Conservation (phyloP, 2,888 invertebrate genomes). For the Drosophila fungiperda region DNA sequence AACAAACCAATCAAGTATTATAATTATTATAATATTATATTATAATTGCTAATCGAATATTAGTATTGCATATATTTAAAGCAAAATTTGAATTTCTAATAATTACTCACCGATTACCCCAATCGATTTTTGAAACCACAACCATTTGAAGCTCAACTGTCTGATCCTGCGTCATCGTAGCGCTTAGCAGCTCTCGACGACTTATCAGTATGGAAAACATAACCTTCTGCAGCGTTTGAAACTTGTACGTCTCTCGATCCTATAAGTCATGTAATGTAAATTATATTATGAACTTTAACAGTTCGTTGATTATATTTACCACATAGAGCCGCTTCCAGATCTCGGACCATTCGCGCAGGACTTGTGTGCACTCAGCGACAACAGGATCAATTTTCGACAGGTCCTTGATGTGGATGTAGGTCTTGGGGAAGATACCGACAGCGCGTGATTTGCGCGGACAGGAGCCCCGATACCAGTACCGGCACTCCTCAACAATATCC, state of each 20-base stretch:
- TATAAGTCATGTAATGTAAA: slow-evolving; percentile 82
- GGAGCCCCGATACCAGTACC: slow-evolving; percentile 93
- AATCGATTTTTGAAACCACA: slow-evolving; percentile 96
- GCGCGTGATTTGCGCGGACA: slow-evolving; percentile 90
- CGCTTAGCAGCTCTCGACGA: slow-evolving; percentile 93
- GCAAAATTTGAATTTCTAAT: neutral
- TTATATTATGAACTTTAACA: no score
- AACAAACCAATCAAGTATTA: neutral
- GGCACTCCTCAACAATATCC: slow-evolving; percentile 95
- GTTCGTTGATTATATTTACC: slow-evolving; percentile 86
- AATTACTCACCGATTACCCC: slow-evolving; percentile 94
- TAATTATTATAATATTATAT: neutral
- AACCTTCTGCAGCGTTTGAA: slow-evolving; percentile 93
- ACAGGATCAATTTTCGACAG: slow-evolving; percentile 95
- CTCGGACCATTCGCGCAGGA: slow-evolving; percentile 96
- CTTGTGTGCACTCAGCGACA: slow-evolving; percentile 95
- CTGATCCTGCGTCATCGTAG: slow-evolving; percentile 96
- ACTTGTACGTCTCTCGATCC: slow-evolving; percentile 94
- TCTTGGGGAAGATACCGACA: slow-evolving; percentile 91
- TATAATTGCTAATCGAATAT: neutral
- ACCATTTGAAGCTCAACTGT: slow-evolving; percentile 93
- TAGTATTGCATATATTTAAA: neutral
- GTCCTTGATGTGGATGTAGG: slow-evolving; percentile 94
- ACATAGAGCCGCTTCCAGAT: slow-evolving; percentile 97
- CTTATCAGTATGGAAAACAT: slow-evolving; percentile 96